Evolutionary conservation across 2,113 vertebrate genomes (phyloP).

Genomic region (Callocephalon fimbriatum): DNA sequence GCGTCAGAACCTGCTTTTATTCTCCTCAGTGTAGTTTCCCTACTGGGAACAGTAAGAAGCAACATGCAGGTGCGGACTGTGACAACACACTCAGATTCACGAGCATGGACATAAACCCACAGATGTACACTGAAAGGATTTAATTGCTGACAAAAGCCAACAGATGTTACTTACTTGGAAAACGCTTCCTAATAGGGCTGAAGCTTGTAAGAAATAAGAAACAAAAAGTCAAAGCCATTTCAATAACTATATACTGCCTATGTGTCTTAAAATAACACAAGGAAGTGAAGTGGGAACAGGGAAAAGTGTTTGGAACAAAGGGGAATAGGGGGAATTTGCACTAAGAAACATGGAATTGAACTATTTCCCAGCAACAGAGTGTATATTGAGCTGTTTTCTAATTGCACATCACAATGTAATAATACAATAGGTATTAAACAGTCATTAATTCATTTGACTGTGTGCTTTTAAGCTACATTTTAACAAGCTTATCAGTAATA

Average conservation of each 20-base stretch:
- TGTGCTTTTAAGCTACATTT: not conserved
- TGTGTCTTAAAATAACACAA: not conserved
- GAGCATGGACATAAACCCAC: not conserved
- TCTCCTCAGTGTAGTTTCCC: not conserved
- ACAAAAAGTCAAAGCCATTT: slow-evolving; percentile 38
- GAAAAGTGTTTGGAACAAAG: not conserved
- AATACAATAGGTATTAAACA: not conserved
- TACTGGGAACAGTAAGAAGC: not conserved
- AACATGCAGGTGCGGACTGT: slow-evolving; percentile 11
- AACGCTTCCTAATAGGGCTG: slow-evolving; percentile 66
- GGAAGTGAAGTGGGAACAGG: not conserved
- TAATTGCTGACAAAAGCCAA: slow-evolving; percentile 19
- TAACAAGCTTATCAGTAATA: not conserved
- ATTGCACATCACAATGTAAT: not conserved
- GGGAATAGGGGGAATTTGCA: not conserved
- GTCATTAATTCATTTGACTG: not conserved
- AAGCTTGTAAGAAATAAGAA: slow-evolving; percentile 64
- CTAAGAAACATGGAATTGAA: not conserved
- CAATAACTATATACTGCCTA: not conserved
- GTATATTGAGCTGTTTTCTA: not conserved
- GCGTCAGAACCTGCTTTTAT: not conserved
- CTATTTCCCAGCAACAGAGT: not conserved
- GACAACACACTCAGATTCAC: not conserved
- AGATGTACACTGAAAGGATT: not conserved
- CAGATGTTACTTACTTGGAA: slow-evolving; percentile 74